A percentile compares a stretch with the other conserved stretches of the same genome.
phyloP scores from a whole-genome alignment of 2,888 invertebrate species.

The Platypus cylindrus region DNA sequence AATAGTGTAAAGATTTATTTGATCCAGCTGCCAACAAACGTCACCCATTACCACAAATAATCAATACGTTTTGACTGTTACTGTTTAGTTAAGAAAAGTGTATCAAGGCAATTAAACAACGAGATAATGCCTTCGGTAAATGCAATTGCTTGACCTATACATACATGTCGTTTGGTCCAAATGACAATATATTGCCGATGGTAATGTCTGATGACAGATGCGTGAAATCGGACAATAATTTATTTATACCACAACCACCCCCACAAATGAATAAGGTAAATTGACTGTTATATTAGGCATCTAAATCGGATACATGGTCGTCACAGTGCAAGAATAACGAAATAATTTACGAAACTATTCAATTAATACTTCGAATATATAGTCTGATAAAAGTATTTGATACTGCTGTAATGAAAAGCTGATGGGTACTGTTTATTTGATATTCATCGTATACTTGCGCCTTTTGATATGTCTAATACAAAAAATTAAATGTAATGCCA shows the following conservation, averaged over 20 bases:
- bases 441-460: too few species aligned
- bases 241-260: conserved; percentile 23
- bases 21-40: not conserved
- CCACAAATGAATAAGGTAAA: conserved; percentile 26
- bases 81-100: conserved; percentile 7
- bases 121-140: conserved; percentile 5
- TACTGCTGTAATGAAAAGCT: too few species aligned
- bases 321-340: too few species aligned
- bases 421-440: too few species aligned
- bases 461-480: too few species aligned
- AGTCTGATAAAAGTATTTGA: too few species aligned
- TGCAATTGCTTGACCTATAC: conserved; percentile 11
- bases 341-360: too few species aligned
- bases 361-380: too few species aligned
- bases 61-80: conserved; percentile 6
- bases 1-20: too few species aligned
- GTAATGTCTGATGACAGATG: conserved; percentile 33
- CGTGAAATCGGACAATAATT: conserved; percentile 16
- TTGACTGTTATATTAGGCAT: conserved; percentile 17
- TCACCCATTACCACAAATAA: conserved; percentile 2
- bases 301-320: not conserved
- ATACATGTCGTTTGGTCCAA: conserved; percentile 6
- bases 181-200: conserved; percentile 13
- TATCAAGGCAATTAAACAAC: conserved; percentile 12
- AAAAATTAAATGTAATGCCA: too few species aligned